Evolutionary conservation across 2,888 invertebrate genomes (phyloP).

Genomic region (Drosophila fulvimacula): DNA sequence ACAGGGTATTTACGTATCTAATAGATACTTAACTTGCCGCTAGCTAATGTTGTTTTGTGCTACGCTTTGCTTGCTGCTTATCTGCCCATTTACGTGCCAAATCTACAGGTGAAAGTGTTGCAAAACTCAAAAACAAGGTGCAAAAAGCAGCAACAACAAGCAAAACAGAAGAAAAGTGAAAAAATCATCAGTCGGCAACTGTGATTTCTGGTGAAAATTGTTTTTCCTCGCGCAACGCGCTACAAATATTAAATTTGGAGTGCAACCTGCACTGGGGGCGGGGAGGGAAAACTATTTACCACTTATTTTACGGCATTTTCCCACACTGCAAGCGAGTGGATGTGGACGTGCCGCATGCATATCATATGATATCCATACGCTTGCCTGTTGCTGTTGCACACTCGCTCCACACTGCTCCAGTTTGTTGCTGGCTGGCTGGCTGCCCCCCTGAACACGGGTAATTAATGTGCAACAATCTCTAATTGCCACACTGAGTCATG

Average conservation of each 20-base stretch:
- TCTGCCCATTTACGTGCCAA: conserved; percentile 75
- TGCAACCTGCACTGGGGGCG: conserved; percentile 7
- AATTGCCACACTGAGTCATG: conserved; percentile 70
- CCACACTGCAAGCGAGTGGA: conserved; percentile 41
- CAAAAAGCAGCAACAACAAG: conserved; percentile 25
- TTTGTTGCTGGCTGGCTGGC: conserved; percentile 29
- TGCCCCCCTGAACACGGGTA: conserved; percentile 26
- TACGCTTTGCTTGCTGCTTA: conserved; percentile 46
- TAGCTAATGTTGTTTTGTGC: conserved; percentile 43
- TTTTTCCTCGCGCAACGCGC: conserved; percentile 46
- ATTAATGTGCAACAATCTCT: conserved; percentile 65
- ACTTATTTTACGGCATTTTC: conserved; percentile 29
- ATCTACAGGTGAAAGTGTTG: conserved; percentile 77
- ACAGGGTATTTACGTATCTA: conserved; percentile 29
- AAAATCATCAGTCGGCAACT: conserved; percentile 2
- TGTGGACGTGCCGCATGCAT: conserved; percentile 44
- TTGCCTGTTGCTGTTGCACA: conserved; percentile 25
- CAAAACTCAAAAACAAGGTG: conserved; percentile 49
- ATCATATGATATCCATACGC: conserved; percentile 33
- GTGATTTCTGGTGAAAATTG: conserved; percentile 61
- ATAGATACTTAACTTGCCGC: conserved; percentile 39
- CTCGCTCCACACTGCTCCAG: conserved; percentile 39
- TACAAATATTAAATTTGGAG: conserved; percentile 31
- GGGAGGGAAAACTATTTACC: neutral
- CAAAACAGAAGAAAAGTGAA: conserved; percentile 7